These are phyloP conservation scores for Mechanitis messenoides DNA, from an alignment of 2,888 invertebrate species.

Conservation along the genomic window DNA sequence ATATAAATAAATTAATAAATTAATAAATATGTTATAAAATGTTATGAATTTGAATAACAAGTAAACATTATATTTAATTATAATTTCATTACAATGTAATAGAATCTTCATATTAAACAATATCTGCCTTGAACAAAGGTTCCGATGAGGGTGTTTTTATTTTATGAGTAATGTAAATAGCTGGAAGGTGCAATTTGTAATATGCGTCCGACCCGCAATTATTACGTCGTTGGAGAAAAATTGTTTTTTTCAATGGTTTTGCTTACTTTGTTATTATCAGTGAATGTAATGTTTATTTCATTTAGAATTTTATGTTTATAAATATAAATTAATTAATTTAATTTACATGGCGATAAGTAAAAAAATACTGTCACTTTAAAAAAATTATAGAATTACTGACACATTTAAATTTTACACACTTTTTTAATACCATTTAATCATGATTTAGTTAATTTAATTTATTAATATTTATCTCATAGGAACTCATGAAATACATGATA, in stretches of 20 bases:
- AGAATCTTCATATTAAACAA: not conserved
- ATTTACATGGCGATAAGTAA: too few relatives aligned
- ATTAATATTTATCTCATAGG: too few relatives aligned
- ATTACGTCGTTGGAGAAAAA: conserved; percentile 61
- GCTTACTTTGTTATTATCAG: conserved; percentile 34
- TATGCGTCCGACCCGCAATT: conserved; percentile 65
- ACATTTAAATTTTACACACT: too few relatives aligned
- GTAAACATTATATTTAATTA: too few relatives aligned
- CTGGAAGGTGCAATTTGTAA: conserved; percentile 65
- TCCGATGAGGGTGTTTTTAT: conserved; percentile 4
- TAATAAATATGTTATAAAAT: too few relatives aligned
- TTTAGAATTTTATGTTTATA: not conserved
- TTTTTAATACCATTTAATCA: not conserved
- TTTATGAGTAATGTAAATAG: conserved; percentile 48
- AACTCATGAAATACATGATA: too few relatives aligned
- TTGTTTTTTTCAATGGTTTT: conserved; percentile 66
- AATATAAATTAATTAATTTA: too few relatives aligned
- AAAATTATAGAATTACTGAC: too few relatives aligned
- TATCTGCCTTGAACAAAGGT: not conserved
- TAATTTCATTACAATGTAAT: not conserved
- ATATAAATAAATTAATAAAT: too few relatives aligned
- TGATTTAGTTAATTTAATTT: too few relatives aligned
- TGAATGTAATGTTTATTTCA: conserved; percentile 25
- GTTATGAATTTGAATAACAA: too few relatives aligned
- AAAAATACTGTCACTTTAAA: too few relatives aligned